Evolutionary conservation across 2,888 invertebrate species (phyloP).

Genomic region (Altica lythri): DNA sequence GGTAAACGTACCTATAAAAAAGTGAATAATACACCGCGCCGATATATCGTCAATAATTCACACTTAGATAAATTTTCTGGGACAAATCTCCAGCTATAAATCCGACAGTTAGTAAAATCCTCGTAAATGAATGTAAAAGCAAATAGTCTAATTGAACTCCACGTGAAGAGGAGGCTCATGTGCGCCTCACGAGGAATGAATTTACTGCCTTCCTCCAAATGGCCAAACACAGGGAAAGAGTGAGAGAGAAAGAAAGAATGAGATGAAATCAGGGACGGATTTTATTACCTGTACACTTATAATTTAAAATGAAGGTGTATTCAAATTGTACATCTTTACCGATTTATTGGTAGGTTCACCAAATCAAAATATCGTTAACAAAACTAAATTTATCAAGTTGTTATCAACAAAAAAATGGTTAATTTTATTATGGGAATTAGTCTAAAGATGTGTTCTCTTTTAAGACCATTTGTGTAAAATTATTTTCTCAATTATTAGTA

Average conservation of each 20-base stretch:
- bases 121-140: slow-evolving; percentile 57
- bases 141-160: slow-evolving; percentile 57
- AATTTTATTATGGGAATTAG: too few species aligned
- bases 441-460: too few species aligned
- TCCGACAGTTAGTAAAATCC: slow-evolving; percentile 58
- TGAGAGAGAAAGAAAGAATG: slow-evolving; percentile 25
- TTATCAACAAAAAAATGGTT: too few species aligned
- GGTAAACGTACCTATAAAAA: slow-evolving; percentile 32
- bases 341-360: too few species aligned
- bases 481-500: too few species aligned
- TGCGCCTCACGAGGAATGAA: slow-evolving; percentile 41
- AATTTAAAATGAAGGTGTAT: too few species aligned
- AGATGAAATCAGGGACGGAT: neutral
- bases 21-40: slow-evolving; percentile 50
- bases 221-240: slow-evolving; percentile 33
- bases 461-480: too few species aligned
- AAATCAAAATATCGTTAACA: too few species aligned
- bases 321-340: too few species aligned
- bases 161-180: slow-evolving; percentile 52
- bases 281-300: neutral
- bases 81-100: slow-evolving; percentile 56
- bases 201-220: slow-evolving; percentile 17
- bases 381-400: too few species aligned
- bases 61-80: slow-evolving; percentile 53
- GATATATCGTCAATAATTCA: slow-evolving; percentile 53